phyloP scores from a whole-genome alignment of 2,113 vertebrate genomes.

The Platysteira castanea region DNA sequence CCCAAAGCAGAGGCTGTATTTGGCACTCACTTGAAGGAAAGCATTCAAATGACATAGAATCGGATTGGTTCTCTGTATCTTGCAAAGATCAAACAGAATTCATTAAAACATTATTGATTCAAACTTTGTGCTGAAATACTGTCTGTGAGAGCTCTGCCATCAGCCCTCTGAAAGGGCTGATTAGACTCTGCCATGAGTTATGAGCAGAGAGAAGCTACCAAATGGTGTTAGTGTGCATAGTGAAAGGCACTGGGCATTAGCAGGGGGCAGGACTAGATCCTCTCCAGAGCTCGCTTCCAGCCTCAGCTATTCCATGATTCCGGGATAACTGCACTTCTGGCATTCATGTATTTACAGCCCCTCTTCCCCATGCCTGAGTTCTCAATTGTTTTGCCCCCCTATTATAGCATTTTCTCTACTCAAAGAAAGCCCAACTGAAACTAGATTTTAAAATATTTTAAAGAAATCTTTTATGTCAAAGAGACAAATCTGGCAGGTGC shows the following conservation, averaged over 20 bases:
- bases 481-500: background rate
- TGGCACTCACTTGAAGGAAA: background rate
- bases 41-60: background rate
- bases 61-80: background rate
- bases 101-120: slow-evolving; percentile 1
- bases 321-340: background rate
- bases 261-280: background rate
- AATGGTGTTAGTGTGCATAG: background rate
- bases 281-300: background rate
- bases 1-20: background rate
- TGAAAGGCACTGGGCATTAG: background rate
- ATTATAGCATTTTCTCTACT: background rate
- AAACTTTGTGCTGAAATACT: background rate
- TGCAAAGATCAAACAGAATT: slow-evolving; percentile 16
- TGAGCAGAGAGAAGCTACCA: background rate
- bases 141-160: background rate
- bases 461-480: background rate
- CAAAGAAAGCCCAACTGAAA: background rate
- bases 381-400: background rate
- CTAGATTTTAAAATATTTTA: background rate
- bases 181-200: background rate
- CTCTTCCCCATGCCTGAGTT: background rate
- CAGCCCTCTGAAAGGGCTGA: background rate
- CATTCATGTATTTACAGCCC: fast-evolving
- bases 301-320: background rate